Percentiles rank a stretch among this genome's conserved stretches.
These are phyloP conservation scores for Drosophila meridiana DNA, from an alignment of 2,888 invertebrate species.

Conservation along the genomic window DNA sequence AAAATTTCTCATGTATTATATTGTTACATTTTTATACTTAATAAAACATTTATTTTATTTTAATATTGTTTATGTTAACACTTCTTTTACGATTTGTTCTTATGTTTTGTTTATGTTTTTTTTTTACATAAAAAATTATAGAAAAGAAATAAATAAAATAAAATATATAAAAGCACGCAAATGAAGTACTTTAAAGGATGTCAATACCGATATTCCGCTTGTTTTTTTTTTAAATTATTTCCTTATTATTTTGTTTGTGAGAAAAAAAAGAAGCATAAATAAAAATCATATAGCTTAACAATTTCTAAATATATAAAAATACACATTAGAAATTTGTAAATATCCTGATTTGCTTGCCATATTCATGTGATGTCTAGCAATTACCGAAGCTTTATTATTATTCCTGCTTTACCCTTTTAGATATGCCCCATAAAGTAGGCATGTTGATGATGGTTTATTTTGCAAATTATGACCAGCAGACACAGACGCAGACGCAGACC, in stretches of 20 bases:
- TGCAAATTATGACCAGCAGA: slow-evolving; percentile 24
- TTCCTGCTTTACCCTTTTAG: not conserved
- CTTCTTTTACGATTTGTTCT: no score
- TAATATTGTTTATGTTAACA: no score
- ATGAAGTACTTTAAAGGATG: no score
- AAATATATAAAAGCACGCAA: no score
- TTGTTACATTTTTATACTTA: no score
- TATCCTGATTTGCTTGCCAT: not conserved
- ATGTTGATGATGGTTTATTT: slow-evolving; percentile 15
- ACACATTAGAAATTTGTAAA: not conserved
- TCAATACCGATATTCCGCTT: not conserved
- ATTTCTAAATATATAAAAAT: not conserved
- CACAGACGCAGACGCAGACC: slow-evolving; percentile 5
- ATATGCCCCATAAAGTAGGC: slow-evolving; percentile 5
- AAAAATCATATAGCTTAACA: not conserved
- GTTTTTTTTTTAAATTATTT: not conserved
- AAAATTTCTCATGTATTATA: no score
- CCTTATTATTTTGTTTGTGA: no score
- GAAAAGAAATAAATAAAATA: no score
- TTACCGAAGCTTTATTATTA: not conserved
- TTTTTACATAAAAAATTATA: no score
- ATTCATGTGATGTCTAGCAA: not conserved
- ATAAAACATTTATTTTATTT: no score
- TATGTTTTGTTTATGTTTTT: no score
- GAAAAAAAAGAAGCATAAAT: no score